A percentile compares a stretch with the other conserved stretches of the same genome.
phyloP scores from a whole-genome alignment of 2,888 invertebrate species.

The Drosophila mayaguana region DNA sequence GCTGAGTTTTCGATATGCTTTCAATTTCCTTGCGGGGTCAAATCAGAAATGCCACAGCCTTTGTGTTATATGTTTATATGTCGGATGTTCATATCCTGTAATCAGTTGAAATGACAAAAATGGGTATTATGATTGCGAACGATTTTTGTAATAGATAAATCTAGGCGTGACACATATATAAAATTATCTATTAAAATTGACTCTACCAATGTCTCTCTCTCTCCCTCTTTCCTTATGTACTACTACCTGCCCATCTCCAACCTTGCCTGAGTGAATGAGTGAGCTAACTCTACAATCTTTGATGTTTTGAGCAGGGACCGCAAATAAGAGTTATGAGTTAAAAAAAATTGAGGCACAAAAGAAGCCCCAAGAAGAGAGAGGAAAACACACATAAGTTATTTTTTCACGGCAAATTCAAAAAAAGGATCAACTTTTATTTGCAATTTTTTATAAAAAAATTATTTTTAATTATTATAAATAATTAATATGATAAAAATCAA shows the following conservation, averaged over 20 bases:
- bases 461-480: too few relatives aligned
- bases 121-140: background rate
- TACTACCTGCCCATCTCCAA: background rate
- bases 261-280: too few relatives aligned
- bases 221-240: background rate
- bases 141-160: background rate
- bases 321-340: too few relatives aligned
- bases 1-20: slow-evolving; percentile 68
- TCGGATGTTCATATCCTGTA: background rate
- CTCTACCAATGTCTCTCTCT: background rate
- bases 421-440: too few relatives aligned
- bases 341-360: too few relatives aligned
- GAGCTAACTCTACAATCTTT: too few relatives aligned
- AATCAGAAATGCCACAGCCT: slow-evolving; percentile 29
- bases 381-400: too few relatives aligned
- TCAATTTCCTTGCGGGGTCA: slow-evolving; percentile 73
- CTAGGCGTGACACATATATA: background rate
- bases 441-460: too few relatives aligned
- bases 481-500: too few relatives aligned
- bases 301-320: too few relatives aligned
- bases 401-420: too few relatives aligned
- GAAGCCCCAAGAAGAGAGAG: too few relatives aligned
- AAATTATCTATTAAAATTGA: background rate
- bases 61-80: slow-evolving; percentile 8
- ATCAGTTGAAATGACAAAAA: background rate